These are phyloP conservation scores for Apostichopus japonicus DNA, from an alignment of 35 echinoderm and acorn worm genomes.

Conservation along the genomic window DNA sequence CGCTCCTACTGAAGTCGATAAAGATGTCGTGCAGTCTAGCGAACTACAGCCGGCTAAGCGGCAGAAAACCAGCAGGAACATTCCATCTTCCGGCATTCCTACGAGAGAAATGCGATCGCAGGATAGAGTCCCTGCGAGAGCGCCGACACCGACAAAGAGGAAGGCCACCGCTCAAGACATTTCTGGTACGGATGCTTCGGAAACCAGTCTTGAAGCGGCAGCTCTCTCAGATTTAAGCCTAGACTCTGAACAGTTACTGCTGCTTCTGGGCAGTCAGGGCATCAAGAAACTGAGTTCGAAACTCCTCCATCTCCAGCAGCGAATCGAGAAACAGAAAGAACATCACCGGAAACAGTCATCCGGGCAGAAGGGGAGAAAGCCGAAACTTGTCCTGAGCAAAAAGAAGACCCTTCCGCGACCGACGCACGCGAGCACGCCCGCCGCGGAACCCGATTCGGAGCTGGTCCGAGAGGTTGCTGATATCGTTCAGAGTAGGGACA, in stretches of 20 bases:
- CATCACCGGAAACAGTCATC: constrained; percentile 71
- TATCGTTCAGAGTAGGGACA: constrained; percentile 28
- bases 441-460: constrained; percentile 24
- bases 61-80: constrained; percentile 9
- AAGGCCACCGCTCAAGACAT: constrained; percentile 30
- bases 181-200: not conserved
- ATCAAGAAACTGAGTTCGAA: constrained; percentile 89
- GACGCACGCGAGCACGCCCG: constrained; percentile 75
- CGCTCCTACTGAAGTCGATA: not conserved
- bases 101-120: constrained; percentile 18
- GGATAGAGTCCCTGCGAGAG: constrained; percentile 16
- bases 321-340: constrained; percentile 91
- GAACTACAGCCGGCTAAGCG: constrained; percentile 16
- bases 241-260: constrained; percentile 86
- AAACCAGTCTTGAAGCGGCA: constrained; percentile 47
- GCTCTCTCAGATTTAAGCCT: constrained; percentile 83
- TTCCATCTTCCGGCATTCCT: constrained; percentile 21
- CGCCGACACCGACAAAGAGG: constrained; percentile 2
- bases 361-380: constrained; percentile 40
- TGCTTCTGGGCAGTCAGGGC: constrained; percentile 77
- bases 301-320: constrained; percentile 76
- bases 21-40: not conserved
- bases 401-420: constrained; percentile 54
- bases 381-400: constrained; percentile 45
- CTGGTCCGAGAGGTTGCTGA: constrained; percentile 54